These are phyloP conservation scores for Dasypus novemcinctus DNA, from an alignment of 2,113 vertebrate genomes.

Conservation along the genomic window DNA sequence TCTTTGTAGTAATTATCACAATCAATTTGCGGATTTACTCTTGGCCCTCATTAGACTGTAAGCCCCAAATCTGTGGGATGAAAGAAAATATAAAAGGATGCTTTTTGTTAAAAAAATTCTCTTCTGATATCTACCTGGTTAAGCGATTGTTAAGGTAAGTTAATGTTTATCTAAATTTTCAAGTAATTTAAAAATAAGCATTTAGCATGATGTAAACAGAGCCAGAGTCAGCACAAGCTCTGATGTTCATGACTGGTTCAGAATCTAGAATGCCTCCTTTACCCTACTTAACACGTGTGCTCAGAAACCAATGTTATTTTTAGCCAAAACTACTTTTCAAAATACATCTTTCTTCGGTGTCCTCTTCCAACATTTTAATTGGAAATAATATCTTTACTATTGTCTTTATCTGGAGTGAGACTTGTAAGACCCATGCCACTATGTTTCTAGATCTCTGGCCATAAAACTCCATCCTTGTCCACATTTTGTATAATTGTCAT, in stretches of 20 bases:
- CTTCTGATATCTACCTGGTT: not conserved
- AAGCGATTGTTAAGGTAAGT: not conserved
- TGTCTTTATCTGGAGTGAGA: not conserved
- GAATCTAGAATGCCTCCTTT: not conserved
- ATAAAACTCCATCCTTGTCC: not conserved
- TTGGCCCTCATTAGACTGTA: not conserved
- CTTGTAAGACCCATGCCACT: not conserved
- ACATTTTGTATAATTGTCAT: not conserved
- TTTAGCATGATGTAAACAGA: not conserved
- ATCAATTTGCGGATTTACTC: not conserved
- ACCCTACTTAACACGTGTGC: accelerated
- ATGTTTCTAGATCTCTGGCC: not conserved
- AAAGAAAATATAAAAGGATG: not conserved
- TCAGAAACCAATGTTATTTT: not conserved
- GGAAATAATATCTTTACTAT: too few species aligned
- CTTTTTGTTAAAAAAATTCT: not conserved
- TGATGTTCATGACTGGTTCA: not conserved
- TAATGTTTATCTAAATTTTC: not conserved
- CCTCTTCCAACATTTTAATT: not conserved
- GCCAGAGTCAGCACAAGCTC: not conserved
- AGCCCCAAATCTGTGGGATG: not conserved
- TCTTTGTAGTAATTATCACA: not conserved
- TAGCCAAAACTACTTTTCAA: not conserved
- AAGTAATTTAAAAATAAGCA: not conserved
- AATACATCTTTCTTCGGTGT: not conserved